phyloP scores from a whole-genome alignment of 1,140 invertebrate genomes.

The Pogonomyrmex barbatus region DNA sequence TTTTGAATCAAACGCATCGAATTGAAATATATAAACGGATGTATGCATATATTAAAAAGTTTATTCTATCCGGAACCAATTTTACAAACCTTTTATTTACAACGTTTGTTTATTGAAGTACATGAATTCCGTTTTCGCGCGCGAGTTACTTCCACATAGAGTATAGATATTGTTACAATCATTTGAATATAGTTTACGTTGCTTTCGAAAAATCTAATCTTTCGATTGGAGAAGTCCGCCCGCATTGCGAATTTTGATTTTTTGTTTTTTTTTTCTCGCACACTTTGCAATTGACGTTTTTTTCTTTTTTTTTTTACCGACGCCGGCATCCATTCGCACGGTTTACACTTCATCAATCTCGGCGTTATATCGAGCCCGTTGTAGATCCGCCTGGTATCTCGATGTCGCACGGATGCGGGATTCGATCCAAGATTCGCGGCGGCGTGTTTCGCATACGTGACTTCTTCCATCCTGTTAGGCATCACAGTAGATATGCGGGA shows the following conservation, averaged over 20 bases:
- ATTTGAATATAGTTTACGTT: conserved; percentile 9
- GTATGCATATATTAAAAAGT: background rate
- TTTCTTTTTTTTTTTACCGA: background rate
- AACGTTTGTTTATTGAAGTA: background rate
- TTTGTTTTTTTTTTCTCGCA: conserved; percentile 12
- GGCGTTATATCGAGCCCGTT: conserved; percentile 13
- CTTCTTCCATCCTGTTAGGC: conserved; percentile 63
- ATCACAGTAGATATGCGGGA: conserved; percentile 60
- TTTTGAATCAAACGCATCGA: background rate
- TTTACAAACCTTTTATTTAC: background rate
- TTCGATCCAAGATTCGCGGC: conserved; percentile 48
- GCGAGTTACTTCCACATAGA: background rate
- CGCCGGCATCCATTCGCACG: background rate
- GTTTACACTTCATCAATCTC: conserved; percentile 60
- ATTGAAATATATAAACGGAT: background rate
- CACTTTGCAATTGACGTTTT: conserved; percentile 41
- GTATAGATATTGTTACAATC: background rate
- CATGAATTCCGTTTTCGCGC: background rate
- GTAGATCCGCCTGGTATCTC: conserved; percentile 45
- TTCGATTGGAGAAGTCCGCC: background rate
- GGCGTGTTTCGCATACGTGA: conserved; percentile 65
- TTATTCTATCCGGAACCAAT: background rate
- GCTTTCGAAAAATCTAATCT: conserved; percentile 3
- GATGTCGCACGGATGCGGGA: conserved; percentile 25
- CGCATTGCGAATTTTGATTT: background rate